Conservation (phyloP, 2,888 invertebrate species). For the Lochmaea capreae region DNA sequence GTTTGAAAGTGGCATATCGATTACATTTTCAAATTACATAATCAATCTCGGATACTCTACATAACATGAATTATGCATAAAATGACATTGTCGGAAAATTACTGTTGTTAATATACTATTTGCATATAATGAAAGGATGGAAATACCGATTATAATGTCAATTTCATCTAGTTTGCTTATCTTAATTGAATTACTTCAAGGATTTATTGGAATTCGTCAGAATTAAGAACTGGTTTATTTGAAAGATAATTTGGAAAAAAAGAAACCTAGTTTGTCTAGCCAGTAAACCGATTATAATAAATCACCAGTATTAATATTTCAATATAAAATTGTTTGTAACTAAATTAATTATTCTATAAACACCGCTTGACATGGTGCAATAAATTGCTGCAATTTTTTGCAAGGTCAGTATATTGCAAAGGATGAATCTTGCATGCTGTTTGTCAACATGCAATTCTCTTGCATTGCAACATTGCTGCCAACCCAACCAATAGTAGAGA, state of each 20-base stretch:
- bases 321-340: too few species aligned
- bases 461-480: too few species aligned
- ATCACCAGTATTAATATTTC: neutral
- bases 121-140: constrained; percentile 38
- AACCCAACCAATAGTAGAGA: too few species aligned
- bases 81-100: constrained; percentile 27
- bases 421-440: too few species aligned
- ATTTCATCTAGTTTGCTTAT: constrained; percentile 34
- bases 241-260: neutral
- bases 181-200: constrained; percentile 27
- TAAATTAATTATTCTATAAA: too few species aligned
- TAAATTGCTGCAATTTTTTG: too few species aligned
- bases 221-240: neutral
- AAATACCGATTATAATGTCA: constrained; percentile 38
- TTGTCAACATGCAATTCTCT: too few species aligned
- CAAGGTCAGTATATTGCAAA: too few species aligned
- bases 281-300: neutral
- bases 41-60: constrained; percentile 24
- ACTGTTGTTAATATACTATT: constrained; percentile 28
- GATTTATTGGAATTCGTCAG: constrained; percentile 3
- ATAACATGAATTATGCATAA: constrained; percentile 26
- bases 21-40: constrained; percentile 26
- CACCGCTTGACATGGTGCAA: too few species aligned
- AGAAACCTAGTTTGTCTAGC: neutral
- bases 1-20: constrained; percentile 19